These are phyloP conservation scores for Oxycera nigricornis DNA, from an alignment of 2,888 invertebrate species.

Conservation along the genomic window DNA sequence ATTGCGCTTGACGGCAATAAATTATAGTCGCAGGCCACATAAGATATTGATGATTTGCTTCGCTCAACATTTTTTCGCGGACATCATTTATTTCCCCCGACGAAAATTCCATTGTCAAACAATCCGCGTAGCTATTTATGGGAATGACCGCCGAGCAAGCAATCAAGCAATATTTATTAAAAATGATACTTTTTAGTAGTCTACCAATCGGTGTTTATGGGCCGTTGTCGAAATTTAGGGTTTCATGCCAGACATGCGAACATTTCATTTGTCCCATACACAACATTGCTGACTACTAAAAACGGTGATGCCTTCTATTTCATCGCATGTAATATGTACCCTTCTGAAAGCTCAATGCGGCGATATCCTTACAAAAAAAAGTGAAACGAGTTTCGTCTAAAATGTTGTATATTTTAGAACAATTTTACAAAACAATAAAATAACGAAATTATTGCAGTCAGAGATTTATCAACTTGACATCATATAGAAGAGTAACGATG, in stretches of 20 bases:
- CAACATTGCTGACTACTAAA: too few species aligned
- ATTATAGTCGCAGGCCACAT: not conserved
- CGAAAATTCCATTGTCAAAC: not conserved
- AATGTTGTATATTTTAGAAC: too few species aligned
- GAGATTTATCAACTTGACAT: too few species aligned
- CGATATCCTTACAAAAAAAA: too few species aligned
- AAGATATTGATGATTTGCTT: slow-evolving; percentile 12
- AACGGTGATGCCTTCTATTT: too few species aligned
- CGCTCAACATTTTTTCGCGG: not conserved
- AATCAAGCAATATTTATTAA: slow-evolving; percentile 4
- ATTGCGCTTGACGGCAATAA: slow-evolving; percentile 3
- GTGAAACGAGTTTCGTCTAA: too few species aligned
- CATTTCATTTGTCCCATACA: not conserved
- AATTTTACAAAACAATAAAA: too few species aligned
- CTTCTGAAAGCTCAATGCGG: too few species aligned
- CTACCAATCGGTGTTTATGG: not conserved
- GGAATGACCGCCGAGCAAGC: not conserved
- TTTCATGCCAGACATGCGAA: slow-evolving; percentile 2
- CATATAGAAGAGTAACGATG: too few species aligned
- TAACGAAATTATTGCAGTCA: too few species aligned
- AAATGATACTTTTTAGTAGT: not conserved
- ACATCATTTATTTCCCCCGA: not conserved
- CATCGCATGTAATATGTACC: too few species aligned
- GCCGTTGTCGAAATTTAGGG: not conserved
- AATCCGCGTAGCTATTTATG: not conserved